Percentiles rank a stretch among this genome's conserved stretches.
phyloP scores from a whole-genome alignment of 2,888 invertebrate species.

The Lasiommata megera region DNA sequence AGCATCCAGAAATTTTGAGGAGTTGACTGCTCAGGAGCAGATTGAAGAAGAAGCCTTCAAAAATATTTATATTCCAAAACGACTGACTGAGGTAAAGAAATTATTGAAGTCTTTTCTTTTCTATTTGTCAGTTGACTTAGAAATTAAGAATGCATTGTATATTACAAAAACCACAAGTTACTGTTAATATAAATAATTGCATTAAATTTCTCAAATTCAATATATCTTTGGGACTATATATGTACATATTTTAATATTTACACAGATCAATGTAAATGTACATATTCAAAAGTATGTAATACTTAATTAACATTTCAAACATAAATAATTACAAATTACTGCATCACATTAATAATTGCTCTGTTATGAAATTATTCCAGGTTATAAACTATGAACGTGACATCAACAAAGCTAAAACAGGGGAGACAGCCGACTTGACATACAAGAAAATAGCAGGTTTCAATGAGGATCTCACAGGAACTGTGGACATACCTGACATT shows the following conservation, averaged over 20 bases:
- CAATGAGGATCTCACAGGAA: constrained; percentile 88
- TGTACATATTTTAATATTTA: no score
- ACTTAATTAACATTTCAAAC: no score
- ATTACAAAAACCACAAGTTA: no score
- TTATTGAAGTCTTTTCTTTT: background rate
- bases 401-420: constrained; percentile 88
- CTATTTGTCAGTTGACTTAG: no score
- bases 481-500: constrained; percentile 84
- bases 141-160: no score
- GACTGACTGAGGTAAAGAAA: constrained; percentile 89
- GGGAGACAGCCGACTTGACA: constrained; percentile 86
- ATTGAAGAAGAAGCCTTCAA: constrained; percentile 97
- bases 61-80: constrained; percentile 95
- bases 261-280: no score
- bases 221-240: no score
- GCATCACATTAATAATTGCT: background rate
- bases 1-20: constrained; percentile 82
- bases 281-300: no score
- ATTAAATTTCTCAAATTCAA: no score
- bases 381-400: constrained; percentile 93
- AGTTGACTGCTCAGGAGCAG: constrained; percentile 87
- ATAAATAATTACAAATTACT: no score
- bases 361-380: constrained; percentile 63
- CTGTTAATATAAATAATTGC: no score
- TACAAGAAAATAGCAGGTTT: constrained; percentile 94